These are phyloP conservation scores for Lymantria monacha DNA, from an alignment of 2,888 invertebrate species.

Conservation along the genomic window DNA sequence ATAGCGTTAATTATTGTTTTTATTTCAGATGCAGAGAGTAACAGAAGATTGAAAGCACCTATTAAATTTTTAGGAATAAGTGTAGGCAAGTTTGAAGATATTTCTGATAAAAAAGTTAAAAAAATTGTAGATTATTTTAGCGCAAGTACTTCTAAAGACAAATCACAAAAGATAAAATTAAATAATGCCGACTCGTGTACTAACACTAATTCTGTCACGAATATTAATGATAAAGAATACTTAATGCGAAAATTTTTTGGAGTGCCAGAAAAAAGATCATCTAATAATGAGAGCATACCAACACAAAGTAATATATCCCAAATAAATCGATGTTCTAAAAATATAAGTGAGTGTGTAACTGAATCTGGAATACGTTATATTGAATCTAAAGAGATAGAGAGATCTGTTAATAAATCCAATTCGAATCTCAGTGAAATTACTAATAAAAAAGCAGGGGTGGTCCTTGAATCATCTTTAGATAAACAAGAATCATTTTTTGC, in stretches of 20 bases:
- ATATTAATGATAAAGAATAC: conserved; percentile 51
- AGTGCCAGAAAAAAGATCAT: conserved; percentile 19
- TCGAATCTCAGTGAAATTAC: neutral
- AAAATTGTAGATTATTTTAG: conserved; percentile 83
- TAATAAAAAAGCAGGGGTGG: conserved; percentile 5
- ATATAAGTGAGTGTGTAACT: neutral
- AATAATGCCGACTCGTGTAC: conserved; percentile 1
- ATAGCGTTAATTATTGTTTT: neutral
- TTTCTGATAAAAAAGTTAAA: conserved; percentile 76
- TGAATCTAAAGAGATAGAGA: neutral
- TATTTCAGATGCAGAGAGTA: conserved; percentile 59
- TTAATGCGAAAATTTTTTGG: conserved; percentile 57
- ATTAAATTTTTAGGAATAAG: conserved; percentile 89
- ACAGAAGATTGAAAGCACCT: conserved; percentile 71
- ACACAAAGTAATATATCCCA: neutral
- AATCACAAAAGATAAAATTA: conserved; percentile 19
- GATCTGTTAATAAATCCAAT: neutral
- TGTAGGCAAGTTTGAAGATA: conserved; percentile 89
- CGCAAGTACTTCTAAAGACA: conserved; percentile 56
- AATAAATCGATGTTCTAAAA: neutral
- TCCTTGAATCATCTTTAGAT: conserved; percentile 50
- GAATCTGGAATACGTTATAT: neutral
- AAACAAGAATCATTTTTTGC: conserved; percentile 77
- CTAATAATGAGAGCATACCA: neutral
- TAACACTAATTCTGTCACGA: conserved; percentile 12